Evolutionary conservation across 2,888 invertebrate genomes (phyloP).

Genomic region (Drosophila hamatofila): DNA sequence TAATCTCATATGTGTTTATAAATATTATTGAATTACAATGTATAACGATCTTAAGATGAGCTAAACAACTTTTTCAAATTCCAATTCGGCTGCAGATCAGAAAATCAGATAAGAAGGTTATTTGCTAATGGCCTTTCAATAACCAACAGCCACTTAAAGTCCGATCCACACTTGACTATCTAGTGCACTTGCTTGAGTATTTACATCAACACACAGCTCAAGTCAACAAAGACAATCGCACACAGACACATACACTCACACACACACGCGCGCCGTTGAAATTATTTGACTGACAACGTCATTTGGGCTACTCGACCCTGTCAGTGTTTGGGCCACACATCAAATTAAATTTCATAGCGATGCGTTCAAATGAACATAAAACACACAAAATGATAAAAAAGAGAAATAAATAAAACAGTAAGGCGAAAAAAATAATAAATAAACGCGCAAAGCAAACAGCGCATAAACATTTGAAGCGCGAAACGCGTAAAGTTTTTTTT

Average conservation of each 20-base stretch:
- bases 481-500: slow-evolving; percentile 26
- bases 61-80: not conserved
- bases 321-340: slow-evolving; percentile 40
- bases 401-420: slow-evolving; percentile 16
- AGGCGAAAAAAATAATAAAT: slow-evolving; percentile 24
- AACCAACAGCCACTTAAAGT: slow-evolving; percentile 41
- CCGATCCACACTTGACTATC: slow-evolving; percentile 50
- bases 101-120: slow-evolving; percentile 49
- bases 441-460: slow-evolving; percentile 41
- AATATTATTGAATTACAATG: not conserved
- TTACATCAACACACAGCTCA: slow-evolving; percentile 41
- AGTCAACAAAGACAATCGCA: not conserved
- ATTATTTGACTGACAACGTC: slow-evolving; percentile 46
- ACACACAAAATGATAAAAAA: slow-evolving; percentile 20
- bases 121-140: slow-evolving; percentile 30
- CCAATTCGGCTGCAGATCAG: slow-evolving; percentile 10
- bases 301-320: slow-evolving; percentile 52
- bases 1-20: not conserved
- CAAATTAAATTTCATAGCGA: slow-evolving; percentile 58
- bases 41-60: not conserved
- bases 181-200: slow-evolving; percentile 45
- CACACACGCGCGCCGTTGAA: not conserved
- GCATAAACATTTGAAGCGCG: slow-evolving; percentile 39
- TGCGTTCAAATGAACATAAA: slow-evolving; percentile 44
- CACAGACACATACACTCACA: not conserved